Conservation (phyloP, 2,797 vertebrate species). For the Antennarius maculatus region DNA sequence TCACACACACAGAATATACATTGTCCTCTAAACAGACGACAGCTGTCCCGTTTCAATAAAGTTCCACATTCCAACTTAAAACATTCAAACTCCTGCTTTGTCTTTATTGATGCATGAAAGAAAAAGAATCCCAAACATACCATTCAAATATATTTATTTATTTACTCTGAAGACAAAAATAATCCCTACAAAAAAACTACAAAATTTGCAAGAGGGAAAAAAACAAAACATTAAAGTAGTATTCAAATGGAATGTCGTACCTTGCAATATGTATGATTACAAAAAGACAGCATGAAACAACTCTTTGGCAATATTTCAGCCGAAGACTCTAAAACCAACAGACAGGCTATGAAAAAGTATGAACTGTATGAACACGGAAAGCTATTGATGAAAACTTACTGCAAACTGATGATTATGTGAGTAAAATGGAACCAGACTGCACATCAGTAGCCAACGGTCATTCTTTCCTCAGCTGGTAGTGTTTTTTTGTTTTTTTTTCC, state of each 20-base stretch:
- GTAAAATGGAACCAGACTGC: conserved; percentile 43
- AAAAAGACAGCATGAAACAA: conserved; percentile 60
- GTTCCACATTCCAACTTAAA: neutral
- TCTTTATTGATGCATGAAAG: neutral
- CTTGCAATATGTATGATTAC: conserved; percentile 61
- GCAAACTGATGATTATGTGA: conserved; percentile 14
- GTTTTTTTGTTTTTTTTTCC: neutral
- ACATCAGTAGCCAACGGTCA: conserved; percentile 41
- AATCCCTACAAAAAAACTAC: conserved; percentile 78
- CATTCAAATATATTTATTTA: conserved; percentile 81
- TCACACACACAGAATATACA: too few relatives aligned
- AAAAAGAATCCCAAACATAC: neutral
- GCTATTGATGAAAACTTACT: conserved; percentile 34
- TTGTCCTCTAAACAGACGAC: too few relatives aligned
- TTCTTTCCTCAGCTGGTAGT: conserved; percentile 20
- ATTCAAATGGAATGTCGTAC: conserved; percentile 62
- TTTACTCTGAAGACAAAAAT: conserved; percentile 75
- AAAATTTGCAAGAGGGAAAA: conserved; percentile 58
- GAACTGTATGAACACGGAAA: conserved; percentile 27
- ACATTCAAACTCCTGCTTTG: neutral
- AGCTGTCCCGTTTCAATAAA: too few relatives aligned
- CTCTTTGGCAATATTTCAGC: conserved; percentile 41
- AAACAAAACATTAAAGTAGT: conserved; percentile 47
- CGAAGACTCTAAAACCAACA: conserved; percentile 33
- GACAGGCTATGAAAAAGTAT: conserved; percentile 27